Conservation (phyloP, 2,888 invertebrate genomes). For the Lepidochitona cinerea region DNA sequence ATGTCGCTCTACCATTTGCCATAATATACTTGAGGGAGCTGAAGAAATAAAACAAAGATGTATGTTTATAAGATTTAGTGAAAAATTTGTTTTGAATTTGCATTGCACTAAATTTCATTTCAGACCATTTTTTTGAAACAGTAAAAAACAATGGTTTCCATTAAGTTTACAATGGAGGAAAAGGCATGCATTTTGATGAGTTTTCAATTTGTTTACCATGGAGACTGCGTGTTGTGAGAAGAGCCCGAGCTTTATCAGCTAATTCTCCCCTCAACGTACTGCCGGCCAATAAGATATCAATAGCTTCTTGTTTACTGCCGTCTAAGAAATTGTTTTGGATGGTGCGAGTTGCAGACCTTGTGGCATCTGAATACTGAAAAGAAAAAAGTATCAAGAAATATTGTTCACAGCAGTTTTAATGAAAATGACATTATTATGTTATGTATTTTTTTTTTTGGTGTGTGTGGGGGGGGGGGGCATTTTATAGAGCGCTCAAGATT, state of each 20-base stretch:
- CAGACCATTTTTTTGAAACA: too few species aligned
- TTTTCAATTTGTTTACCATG: constrained; percentile 49
- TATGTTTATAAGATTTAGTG: too few species aligned
- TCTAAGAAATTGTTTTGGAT: constrained; percentile 99
- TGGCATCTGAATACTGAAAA: constrained; percentile 91
- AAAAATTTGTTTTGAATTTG: too few species aligned
- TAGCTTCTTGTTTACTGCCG: constrained; percentile 92
- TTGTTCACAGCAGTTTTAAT: too few species aligned
- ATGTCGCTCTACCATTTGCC: constrained; percentile 52
- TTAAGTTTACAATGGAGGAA: too few species aligned
- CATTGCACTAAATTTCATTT: too few species aligned
- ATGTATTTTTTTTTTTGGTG: neutral
- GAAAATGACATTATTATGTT: neutral
- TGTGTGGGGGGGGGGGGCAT: too few species aligned
- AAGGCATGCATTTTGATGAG: neutral
- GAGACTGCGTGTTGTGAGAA: constrained; percentile 58
- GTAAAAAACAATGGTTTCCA: too few species aligned
- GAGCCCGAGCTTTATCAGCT: constrained; percentile 86
- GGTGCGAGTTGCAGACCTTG: constrained; percentile 96
- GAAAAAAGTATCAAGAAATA: too few species aligned
- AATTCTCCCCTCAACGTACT: constrained; percentile 92
- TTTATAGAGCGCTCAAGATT: too few species aligned
- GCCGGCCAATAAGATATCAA: constrained; percentile 93
- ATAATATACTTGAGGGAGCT: constrained; percentile 58
- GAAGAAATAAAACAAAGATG: constrained; percentile 29